These are phyloP conservation scores for Galago senegalensis DNA, from an alignment of 2,797 vertebrate species.

Conservation along the genomic window DNA sequence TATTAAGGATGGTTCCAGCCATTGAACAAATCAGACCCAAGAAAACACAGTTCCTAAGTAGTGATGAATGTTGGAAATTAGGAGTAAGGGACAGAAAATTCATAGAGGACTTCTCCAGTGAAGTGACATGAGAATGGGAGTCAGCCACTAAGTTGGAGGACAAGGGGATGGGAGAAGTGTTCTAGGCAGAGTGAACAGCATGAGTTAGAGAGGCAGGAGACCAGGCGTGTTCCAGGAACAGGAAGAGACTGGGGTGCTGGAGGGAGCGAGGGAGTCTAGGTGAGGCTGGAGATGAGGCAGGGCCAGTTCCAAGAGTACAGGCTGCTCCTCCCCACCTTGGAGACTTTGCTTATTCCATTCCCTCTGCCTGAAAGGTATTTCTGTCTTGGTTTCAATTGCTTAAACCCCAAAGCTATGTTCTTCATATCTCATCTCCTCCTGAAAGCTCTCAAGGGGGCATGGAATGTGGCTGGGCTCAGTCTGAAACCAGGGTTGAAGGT, in stretches of 20 bases:
- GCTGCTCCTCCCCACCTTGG: background rate
- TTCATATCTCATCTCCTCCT: background rate
- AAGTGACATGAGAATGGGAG: background rate
- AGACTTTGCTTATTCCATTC: background rate
- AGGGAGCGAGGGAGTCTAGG: background rate
- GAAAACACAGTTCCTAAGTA: background rate
- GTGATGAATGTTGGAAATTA: background rate
- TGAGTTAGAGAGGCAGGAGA: background rate
- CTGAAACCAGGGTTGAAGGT: background rate
- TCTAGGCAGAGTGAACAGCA: background rate
- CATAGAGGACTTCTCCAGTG: background rate
- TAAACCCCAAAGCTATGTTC: background rate
- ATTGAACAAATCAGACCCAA: too few species aligned
- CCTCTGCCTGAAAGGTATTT: background rate
- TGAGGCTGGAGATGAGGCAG: background rate
- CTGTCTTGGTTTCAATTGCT: background rate
- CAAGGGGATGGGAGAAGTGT: background rate
- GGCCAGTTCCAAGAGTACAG: background rate
- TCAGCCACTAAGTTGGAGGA: background rate
- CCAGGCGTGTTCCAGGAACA: background rate
- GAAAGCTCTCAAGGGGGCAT: background rate
- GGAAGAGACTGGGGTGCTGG: accelerated
- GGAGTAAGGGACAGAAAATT: background rate
- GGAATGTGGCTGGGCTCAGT: background rate
- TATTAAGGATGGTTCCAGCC: background rate